A percentile compares a stretch with the other conserved stretches of the same genome.
Evolutionary conservation across 2,113 vertebrate species (phyloP).

Genomic region (Paramormyrops kingsleyae): DNA sequence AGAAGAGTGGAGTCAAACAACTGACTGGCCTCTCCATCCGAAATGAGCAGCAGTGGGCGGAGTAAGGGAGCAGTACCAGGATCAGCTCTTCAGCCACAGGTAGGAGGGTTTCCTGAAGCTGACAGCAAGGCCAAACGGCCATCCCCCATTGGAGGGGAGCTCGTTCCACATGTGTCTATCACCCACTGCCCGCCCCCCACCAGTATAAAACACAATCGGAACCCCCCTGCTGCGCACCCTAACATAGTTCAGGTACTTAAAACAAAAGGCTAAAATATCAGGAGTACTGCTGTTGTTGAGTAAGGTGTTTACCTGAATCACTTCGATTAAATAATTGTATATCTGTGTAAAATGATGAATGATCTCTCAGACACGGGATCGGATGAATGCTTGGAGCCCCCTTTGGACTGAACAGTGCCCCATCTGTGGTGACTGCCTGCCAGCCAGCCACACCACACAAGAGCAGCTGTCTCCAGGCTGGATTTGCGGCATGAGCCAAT

Average conservation of each 20-base stretch:
- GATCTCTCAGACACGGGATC: slow-evolving; percentile 39
- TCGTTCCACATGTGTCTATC: neutral
- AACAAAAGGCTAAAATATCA: neutral
- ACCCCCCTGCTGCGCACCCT: neutral
- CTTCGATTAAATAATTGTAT: neutral
- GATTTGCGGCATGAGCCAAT: neutral
- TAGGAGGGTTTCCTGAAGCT: neutral
- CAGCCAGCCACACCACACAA: slow-evolving; percentile 38
- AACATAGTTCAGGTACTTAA: neutral
- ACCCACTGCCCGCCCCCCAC: neutral
- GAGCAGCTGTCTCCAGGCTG: neutral
- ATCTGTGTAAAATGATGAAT: neutral
- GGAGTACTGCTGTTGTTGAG: neutral
- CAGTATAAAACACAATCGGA: neutral
- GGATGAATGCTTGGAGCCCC: slow-evolving; percentile 10
- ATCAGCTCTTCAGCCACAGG: neutral
- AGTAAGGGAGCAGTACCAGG: neutral
- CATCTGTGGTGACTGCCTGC: slow-evolving; percentile 31
- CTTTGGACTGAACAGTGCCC: slow-evolving; percentile 33
- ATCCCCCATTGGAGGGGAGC: neutral
- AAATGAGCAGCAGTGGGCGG: neutral
- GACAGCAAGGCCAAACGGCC: neutral
- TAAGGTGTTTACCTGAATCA: neutral
- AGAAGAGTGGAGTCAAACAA: slow-evolving; percentile 17
- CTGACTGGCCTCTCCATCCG: slow-evolving; percentile 47